Base-by-base conservation (phyloP, 2,888 invertebrate genomes). In the Barypeithes pellucidus region DNA sequence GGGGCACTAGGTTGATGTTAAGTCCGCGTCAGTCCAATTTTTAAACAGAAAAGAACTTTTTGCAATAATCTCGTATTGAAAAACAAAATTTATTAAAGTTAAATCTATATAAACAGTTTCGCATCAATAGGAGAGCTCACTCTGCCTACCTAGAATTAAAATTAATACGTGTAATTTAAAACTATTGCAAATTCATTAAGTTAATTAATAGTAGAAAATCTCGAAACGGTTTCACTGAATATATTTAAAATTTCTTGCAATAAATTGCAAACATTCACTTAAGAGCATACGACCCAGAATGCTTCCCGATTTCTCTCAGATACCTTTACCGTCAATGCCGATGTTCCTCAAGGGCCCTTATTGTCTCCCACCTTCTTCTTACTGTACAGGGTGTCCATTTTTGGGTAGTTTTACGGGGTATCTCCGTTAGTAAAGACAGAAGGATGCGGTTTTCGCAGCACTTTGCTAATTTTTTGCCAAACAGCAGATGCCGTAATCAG, bases 1-100 rank as follows among this genome's bases (percentile, higher is more conserved):
- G 62, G 47, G 47, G 47, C 62, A 62, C 62, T 62, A 33, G 62
- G 62, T 62, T 62, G 47, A 62, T 43, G 45, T 45, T 18, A 24
- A 29, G 22, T 60, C 22, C 41, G 22, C 41, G 22, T 60, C 22
- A 60, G 41, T 39, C 39, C 5, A 59, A 33, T 16, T 39, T 8
- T 11, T 20, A 43, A 22, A 59, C 39, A 39, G 39, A 59, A 59
- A 20, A 20, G 36, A 59, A 39, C 11, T 33, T 14, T 18, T 9
- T 18, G 59, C 1, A 14, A 52, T 29, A 24, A 52, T 20, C 8
- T 11, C 7, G 8, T 3, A 45, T 20, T 20, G 20, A 47, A 47
- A 47, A 20, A 20, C 47, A 47, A 20, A 16, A 52, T 14, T 14
- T 29, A 29, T 29, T n/a, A 52, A 18, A 18, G 16, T 47, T 11